Evolutionary conservation across 2,113 vertebrate species (phyloP), one percentile per base, ranked within the genome.

Genomic region (Propithecus coquereli): DNA sequence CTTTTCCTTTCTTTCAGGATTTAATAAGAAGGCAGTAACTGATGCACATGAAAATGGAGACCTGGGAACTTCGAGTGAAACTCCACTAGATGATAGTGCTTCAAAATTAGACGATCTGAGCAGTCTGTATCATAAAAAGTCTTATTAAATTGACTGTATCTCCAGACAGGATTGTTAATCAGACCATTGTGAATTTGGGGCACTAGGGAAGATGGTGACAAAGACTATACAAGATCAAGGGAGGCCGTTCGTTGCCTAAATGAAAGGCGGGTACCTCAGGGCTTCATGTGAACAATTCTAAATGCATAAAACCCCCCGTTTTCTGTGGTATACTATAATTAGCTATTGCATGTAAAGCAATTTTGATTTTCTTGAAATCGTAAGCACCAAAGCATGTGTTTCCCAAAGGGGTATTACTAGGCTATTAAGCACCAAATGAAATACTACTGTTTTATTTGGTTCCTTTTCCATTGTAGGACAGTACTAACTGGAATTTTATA

Each of bases 11-110:
- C 40, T 98, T 98, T 57, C 97, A 99, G 99, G 98, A 68, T 99
- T 99, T 98, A 99, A 99, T 98, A 99, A 99, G 98, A 99, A 99
- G 97, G 96, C 99, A 65, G 98, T 98, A 96, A 98, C 98, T 92
- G 99, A 99, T 68, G 97, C 98, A 88, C 98, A 99, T 93, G 99
- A 99, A 98, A 99, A 99, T 45, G 99, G 99, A 97, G 99, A 99
- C 92, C 97, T 99, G 25, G 98, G 98, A 63, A 97, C 99, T 96
- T 98, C 99, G n/a, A 98, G 98, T 88, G 99, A 99, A 98, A 98
- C 99, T 5, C 97, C 98, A 0, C 98, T 99, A 71, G 99, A 99
- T 94, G 99, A 99, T 96, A 98, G 98, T 73, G 98, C 98, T 77
- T 98, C 98, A 83, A 99, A 99, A 97, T 98, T 99, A 84, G 94